Evolutionary conservation across 1,140 invertebrate species (phyloP).

Genomic region (Lutraria rhynchaena): DNA sequence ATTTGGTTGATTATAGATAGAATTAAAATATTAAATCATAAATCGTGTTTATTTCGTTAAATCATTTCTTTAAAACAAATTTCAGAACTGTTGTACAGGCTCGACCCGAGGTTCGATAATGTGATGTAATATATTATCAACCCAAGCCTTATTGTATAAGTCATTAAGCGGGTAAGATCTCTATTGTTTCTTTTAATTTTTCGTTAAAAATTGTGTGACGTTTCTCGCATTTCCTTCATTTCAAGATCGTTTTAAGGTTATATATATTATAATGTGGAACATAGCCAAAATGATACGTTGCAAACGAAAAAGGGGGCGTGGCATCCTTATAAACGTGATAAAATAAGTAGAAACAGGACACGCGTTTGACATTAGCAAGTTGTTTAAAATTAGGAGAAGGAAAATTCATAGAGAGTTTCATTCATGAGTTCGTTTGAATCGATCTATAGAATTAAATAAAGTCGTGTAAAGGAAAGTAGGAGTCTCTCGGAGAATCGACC

Average conservation of each 20-base stretch:
- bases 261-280: constrained; percentile 46
- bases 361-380: not conserved
- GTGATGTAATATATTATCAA: too few species aligned
- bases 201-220: too few species aligned
- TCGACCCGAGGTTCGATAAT: too few species aligned
- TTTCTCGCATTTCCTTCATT: constrained; percentile 4
- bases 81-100: too few species aligned
- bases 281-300: constrained; percentile 20
- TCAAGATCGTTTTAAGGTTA: constrained; percentile 55
- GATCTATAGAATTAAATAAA: not conserved
- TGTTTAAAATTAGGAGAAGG: not conserved
- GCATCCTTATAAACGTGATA: constrained; percentile 15
- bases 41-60: too few species aligned
- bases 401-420: constrained; percentile 36
- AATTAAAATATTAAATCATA: too few species aligned
- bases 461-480: not conserved
- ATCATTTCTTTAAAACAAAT: too few species aligned
- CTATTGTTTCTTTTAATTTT: too few species aligned
- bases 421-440: constrained; percentile 27
- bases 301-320: constrained; percentile 46
- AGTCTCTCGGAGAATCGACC: constrained; percentile 5
- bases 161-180: too few species aligned
- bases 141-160: too few species aligned
- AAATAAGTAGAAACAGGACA: not conserved
- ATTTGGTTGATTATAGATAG: too few species aligned